Percentiles rank a stretch among this genome's conserved stretches.
Conservation (phyloP, 2,113 vertebrate species). For the Desmodus rotundus region DNA sequence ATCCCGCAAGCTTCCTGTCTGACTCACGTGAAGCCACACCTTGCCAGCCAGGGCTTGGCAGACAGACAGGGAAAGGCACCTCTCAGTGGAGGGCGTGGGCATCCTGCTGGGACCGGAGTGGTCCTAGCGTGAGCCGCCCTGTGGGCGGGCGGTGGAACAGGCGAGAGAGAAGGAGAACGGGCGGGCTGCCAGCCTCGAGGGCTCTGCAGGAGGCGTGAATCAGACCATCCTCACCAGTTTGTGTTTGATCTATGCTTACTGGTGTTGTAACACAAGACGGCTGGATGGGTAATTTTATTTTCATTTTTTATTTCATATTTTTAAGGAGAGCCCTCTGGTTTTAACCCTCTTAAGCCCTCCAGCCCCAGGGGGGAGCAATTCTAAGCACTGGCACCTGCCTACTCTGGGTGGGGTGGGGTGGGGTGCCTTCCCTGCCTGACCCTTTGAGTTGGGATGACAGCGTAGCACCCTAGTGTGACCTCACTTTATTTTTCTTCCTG, state of each 20-base stretch:
- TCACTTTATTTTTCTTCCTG: background rate
- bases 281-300: background rate
- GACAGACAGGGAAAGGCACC: background rate
- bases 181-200: rapidly evolving
- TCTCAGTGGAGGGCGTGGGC: background rate
- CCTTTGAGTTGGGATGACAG: no score
- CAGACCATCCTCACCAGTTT: background rate
- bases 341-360: background rate
- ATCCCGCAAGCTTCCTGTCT: background rate
- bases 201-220: background rate
- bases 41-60: background rate
- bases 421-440: background rate
- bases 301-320: background rate
- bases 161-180: no score
- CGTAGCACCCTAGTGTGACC: background rate
- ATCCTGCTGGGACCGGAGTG: background rate
- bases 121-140: rapidly evolving
- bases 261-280: background rate
- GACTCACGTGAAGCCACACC: background rate
- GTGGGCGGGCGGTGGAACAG: no score
- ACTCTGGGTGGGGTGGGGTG: rapidly evolving
- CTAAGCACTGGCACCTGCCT: background rate
- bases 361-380: background rate
- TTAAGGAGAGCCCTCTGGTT: background rate
- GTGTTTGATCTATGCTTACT: background rate